A percentile compares a stretch with the other conserved stretches of the same genome.
phyloP scores from a whole-genome alignment of 2,113 vertebrate genomes.

The Hydropotes inermis region DNA sequence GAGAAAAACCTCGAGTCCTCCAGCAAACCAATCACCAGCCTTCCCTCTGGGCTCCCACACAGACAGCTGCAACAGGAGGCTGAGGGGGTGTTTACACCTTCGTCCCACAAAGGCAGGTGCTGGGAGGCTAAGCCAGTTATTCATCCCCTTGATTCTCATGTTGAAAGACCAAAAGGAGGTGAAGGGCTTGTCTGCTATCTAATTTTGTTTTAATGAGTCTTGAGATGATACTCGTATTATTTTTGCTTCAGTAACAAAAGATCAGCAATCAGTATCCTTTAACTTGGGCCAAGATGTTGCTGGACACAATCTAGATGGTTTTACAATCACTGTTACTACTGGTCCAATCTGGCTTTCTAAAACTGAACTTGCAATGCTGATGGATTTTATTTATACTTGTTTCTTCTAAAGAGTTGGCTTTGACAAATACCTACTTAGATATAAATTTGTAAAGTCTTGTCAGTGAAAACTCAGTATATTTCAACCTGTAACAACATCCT shows the following conservation, averaged over 20 bases:
- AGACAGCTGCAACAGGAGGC: background rate
- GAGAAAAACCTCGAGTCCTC: background rate
- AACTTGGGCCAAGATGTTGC: background rate
- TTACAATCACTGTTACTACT: background rate
- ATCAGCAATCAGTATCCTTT: background rate
- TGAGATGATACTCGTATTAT: background rate
- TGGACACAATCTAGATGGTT: background rate
- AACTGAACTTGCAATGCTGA: background rate
- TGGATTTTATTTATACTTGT: background rate
- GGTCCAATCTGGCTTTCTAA: background rate
- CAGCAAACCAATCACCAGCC: background rate
- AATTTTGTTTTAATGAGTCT: background rate
- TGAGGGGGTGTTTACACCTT: background rate
- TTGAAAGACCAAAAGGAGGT: background rate
- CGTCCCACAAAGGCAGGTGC: background rate
- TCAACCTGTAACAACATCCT: slow-evolving; percentile 14
- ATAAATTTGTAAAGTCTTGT: background rate
- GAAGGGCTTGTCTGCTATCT: background rate
- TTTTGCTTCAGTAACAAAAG: background rate
- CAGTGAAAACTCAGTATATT: background rate
- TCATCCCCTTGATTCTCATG: too few relatives aligned
- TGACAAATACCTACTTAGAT: background rate
- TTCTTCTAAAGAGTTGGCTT: slow-evolving; percentile 25
- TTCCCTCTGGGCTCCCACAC: fast-evolving
- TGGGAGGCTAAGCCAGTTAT: background rate